phyloP scores from a whole-genome alignment of 1,140 invertebrate genomes.

The Drosophila repletoides region DNA sequence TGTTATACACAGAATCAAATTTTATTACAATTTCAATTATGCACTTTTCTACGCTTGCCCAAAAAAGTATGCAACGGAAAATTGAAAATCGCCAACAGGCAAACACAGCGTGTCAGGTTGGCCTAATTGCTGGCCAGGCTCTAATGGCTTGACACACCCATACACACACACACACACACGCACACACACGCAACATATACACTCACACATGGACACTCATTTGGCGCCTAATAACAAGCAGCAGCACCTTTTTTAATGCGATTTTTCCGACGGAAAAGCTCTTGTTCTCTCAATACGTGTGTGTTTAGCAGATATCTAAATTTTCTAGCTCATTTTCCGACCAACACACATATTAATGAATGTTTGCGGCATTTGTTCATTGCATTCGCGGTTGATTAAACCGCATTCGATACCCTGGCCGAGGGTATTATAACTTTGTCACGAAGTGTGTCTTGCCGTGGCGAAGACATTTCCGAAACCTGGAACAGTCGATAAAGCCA shows the following conservation, averaged over 20 bases:
- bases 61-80: constrained; percentile 24
- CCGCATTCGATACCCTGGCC: no score
- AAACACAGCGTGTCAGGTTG: constrained; percentile 18
- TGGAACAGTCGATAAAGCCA: no score
- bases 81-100: background rate
- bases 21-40: background rate
- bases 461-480: no score
- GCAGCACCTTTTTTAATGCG: background rate
- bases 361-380: constrained; percentile 19
- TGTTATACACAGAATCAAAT: background rate
- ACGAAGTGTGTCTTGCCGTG: no score
- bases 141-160: constrained; percentile 1
- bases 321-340: background rate
- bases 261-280: background rate
- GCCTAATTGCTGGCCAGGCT: constrained; percentile 11
- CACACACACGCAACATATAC: background rate
- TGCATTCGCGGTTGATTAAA: constrained; percentile 51
- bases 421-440: no score
- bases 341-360: constrained; percentile 40
- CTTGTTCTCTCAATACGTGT: background rate
- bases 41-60: constrained; percentile 1
- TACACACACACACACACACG: background rate
- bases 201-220: background rate
- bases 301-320: background rate
- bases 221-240: background rate